These are phyloP conservation scores for Takifugu flavidus DNA, from an alignment of 2,113 vertebrate species.

Conservation along the genomic window DNA sequence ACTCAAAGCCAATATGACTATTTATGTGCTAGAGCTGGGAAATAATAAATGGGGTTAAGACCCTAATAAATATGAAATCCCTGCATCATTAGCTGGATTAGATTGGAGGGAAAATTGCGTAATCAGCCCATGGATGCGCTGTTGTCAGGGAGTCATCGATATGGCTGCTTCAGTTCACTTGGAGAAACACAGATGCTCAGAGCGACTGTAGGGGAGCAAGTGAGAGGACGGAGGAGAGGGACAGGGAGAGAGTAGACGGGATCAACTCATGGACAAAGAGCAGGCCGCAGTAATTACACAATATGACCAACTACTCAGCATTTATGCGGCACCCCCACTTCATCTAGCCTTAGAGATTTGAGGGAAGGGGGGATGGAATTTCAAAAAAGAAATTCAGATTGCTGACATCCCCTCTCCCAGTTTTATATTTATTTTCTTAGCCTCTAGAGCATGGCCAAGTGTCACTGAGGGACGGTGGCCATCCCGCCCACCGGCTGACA, in stretches of 20 bases:
- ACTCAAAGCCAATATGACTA: conserved; percentile 49
- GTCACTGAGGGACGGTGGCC: conserved; percentile 30
- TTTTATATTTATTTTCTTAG: conserved; percentile 13
- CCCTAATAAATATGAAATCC: conserved; percentile 65
- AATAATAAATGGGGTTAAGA: conserved; percentile 51
- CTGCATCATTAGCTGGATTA: conserved; percentile 65
- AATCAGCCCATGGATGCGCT: conserved; percentile 51
- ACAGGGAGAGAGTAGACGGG: conserved; percentile 18
- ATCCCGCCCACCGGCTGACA: conserved; percentile 56
- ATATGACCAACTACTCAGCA: conserved; percentile 43
- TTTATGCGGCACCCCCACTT: conserved; percentile 28
- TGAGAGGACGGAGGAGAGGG: conserved; percentile 1
- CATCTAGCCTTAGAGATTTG: conserved; percentile 11
- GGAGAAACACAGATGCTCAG: conserved; percentile 12
- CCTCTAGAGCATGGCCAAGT: conserved; percentile 5
- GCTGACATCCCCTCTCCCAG: conserved; percentile 31
- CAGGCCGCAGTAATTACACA: conserved; percentile 41
- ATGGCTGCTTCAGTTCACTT: conserved; percentile 24
- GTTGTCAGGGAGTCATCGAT: conserved; percentile 41
- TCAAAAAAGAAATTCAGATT: neutral
- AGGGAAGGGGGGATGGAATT: conserved; percentile 6
- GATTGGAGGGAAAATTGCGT: conserved; percentile 59
- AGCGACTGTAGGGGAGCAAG: conserved; percentile 15
- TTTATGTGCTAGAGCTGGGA: conserved; percentile 46
- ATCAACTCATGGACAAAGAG: conserved; percentile 33